phyloP scores from a whole-genome alignment of 37 sponge, comb jelly and placozoan species.

The Ianthella basta region DNA sequence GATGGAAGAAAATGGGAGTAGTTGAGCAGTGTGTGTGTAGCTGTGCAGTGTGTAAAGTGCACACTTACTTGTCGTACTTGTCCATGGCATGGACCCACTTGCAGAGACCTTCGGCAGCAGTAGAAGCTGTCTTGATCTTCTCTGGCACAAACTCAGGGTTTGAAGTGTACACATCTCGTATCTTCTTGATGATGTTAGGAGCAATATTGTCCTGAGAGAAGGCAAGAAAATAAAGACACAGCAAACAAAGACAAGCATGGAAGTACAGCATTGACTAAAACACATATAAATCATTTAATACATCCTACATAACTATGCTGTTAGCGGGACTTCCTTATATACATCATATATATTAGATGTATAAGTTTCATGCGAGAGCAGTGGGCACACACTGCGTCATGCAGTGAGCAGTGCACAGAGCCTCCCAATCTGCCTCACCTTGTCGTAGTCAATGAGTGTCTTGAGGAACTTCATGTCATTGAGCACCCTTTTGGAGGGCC shows the following conservation, averaged over 20 bases:
- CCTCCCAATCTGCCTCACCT: too few relatives aligned
- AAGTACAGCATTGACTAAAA: too few relatives aligned
- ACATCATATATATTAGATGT: too few relatives aligned
- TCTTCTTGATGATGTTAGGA: conserved; percentile 92
- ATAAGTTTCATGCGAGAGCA: too few relatives aligned
- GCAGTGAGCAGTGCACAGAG: too few relatives aligned
- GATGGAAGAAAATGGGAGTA: too few relatives aligned
- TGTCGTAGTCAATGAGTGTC: conserved; percentile 90
- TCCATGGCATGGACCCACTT: conserved; percentile 99
- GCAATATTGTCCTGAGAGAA: conserved; percentile 77
- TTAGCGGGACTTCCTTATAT: too few relatives aligned
- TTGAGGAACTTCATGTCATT: conserved; percentile 97
- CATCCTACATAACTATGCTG: too few relatives aligned
- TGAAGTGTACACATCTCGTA: conserved; percentile 89
- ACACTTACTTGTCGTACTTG: conserved; percentile 80
- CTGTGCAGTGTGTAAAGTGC: not conserved
- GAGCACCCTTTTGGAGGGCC: conserved; percentile 92
- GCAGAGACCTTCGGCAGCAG: conserved; percentile 96
- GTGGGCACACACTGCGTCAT: too few relatives aligned
- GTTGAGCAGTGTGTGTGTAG: not conserved
- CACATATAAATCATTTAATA: too few relatives aligned
- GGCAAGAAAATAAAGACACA: not conserved
- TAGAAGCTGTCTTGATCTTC: conserved; percentile 84
- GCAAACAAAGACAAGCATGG: too few relatives aligned
- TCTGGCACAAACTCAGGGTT: conserved; percentile 92